Base-by-base conservation (phyloP, 2,113 vertebrate species). In the Pitta sordida region DNA sequence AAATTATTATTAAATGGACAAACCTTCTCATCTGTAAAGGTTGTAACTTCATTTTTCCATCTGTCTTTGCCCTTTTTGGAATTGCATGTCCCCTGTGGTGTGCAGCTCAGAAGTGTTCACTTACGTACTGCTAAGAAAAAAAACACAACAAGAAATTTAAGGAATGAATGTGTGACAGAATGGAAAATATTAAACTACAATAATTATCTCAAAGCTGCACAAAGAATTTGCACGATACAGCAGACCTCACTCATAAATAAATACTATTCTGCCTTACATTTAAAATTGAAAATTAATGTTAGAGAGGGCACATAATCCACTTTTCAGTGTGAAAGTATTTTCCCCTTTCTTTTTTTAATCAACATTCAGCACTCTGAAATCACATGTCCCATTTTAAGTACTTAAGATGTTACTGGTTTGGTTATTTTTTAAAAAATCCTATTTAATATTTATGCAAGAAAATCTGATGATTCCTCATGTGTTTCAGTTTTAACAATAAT, bases 271-370 rank as follows among this genome's bases (percentile, higher is more conserved):
- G 39, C 5, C 10, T 91, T 82, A 24, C 83, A 91, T 88, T 44
- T 83, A 93, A 95, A 92, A 96, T 97, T 86, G 83, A 77, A 95
- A 96, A 96, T 96, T 97, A 96, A 83, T 95, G 95, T 88, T 84
- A 37, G 58, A 86, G 73, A 94, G 73, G 24, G 68, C 64, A 71
- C 34, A 88, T 68, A 91, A 86, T 73, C 64, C 36, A 80, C 56
- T 94, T 88, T 73, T 87, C 74, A 91, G 81, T 49, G 67, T 82
- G 92, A 74, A 94, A 89, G 63, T 83, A 30, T 84, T 95, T 87
- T 79, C 68, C 58, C 48, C 36, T 87, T 82, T 88, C 70, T 88
- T 95, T 94, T 94, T 96, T 93, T 83, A 91, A 87, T 83, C 87
- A 92, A 24, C 68, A 52, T 62, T 87, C 76, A n/a, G 51, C 49